A percentile compares a stretch with the other conserved stretches of the same genome.
These are phyloP conservation scores for Drosophila parabipectinata DNA, from an alignment of 1,140 invertebrate species.

Conservation along the genomic window DNA sequence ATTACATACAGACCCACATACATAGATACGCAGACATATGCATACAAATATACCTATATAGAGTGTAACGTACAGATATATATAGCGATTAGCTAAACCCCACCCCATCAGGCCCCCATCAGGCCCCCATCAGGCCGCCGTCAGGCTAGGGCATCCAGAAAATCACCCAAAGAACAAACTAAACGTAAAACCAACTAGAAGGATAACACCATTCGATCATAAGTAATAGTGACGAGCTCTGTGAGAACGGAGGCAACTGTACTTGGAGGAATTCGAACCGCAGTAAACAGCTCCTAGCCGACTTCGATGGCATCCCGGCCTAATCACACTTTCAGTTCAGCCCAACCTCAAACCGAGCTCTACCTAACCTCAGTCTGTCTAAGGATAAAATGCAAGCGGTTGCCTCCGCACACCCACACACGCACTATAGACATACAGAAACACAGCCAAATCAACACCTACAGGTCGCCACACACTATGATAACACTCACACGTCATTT, in stretches of 20 bases:
- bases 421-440: constrained; percentile 14
- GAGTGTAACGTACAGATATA: constrained; percentile 44
- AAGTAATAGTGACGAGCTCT: constrained; percentile 36
- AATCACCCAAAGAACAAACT: constrained; percentile 25
- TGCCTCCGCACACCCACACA: constrained; percentile 47
- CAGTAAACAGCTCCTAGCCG: neutral
- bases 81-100: constrained; percentile 31
- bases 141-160: neutral
- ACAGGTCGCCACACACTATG: constrained; percentile 11
- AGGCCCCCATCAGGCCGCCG: neutral
- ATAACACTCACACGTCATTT: constrained; percentile 40
- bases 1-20: constrained; percentile 57
- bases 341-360: constrained; percentile 27
- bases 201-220: constrained; percentile 56
- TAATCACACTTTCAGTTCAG: constrained; percentile 32
- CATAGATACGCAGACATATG: constrained; percentile 55
- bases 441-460: constrained; percentile 8
- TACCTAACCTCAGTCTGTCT: constrained; percentile 63
- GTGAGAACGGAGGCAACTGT: constrained; percentile 36
- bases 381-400: constrained; percentile 48
- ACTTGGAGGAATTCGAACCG: neutral
- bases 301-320: constrained; percentile 17
- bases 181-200: constrained; percentile 41
- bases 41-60: constrained; percentile 49
- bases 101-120: constrained; percentile 13